Percentiles rank a stretch among this genome's conserved stretches.
Evolutionary conservation across 2,113 vertebrate genomes (phyloP).

Genomic region (Rhinopomastus cyanomelas): DNA sequence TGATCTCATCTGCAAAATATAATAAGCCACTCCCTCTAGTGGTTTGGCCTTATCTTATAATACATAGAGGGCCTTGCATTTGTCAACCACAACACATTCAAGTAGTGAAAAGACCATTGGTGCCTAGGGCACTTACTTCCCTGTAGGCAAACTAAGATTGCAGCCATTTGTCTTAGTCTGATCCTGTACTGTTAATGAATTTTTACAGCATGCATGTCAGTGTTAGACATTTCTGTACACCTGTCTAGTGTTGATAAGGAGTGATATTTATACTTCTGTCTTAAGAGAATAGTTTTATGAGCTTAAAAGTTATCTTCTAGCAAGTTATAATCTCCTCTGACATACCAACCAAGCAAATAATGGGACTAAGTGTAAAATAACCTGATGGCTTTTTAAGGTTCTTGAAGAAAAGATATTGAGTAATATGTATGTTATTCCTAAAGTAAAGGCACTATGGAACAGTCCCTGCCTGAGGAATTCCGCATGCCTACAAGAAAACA

Average conservation of each 20-base stretch:
- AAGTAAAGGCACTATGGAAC: not conserved
- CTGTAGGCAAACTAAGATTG: not conserved
- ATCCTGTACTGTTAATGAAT: constrained; percentile 16
- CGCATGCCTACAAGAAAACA: not conserved
- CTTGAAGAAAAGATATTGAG: not conserved
- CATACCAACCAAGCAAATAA: not conserved
- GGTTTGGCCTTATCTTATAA: not conserved
- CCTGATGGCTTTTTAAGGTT: not conserved
- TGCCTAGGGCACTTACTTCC: not conserved
- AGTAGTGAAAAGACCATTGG: not conserved
- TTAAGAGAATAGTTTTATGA: not conserved
- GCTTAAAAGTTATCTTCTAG: not conserved
- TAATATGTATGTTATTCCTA: not conserved
- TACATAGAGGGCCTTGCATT: not conserved
- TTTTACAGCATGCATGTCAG: constrained; percentile 13
- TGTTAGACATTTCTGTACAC: not conserved
- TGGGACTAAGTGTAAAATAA: not conserved
- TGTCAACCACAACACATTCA: not conserved
- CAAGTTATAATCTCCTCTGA: not conserved
- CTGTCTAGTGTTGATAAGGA: not conserved
- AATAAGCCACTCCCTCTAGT: constrained; percentile 10
- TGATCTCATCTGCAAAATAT: constrained; percentile 16
- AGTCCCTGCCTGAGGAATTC: not conserved
- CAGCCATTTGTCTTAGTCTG: not conserved
- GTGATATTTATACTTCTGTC: constrained; percentile 1